phyloP scores from a whole-genome alignment of 1,140 invertebrate species.

The Drosophila arizonae region DNA sequence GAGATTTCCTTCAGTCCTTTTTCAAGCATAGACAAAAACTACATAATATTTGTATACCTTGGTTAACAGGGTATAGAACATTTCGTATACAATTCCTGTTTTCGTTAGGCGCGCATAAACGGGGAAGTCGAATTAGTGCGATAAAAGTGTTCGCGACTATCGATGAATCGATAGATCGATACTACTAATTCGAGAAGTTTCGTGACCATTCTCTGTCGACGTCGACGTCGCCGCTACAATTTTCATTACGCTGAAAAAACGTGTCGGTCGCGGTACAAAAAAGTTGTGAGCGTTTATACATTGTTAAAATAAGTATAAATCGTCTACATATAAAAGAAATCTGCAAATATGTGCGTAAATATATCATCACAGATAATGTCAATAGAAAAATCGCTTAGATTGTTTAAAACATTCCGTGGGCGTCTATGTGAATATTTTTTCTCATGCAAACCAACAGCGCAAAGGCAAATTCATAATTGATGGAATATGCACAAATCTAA shows the following conservation, averaged over 20 bases:
- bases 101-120: neutral
- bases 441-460: constrained; percentile 24
- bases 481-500: constrained; percentile 42
- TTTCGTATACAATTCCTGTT: too few species aligned
- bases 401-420: neutral
- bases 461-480: constrained; percentile 56
- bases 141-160: constrained; percentile 3
- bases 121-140: neutral
- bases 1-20: neutral
- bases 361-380: neutral
- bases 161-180: constrained; percentile 21
- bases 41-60: too few species aligned
- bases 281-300: constrained; percentile 35
- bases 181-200: constrained; percentile 45
- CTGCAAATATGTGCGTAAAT: constrained; percentile 45
- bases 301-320: constrained; percentile 38
- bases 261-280: constrained; percentile 49
- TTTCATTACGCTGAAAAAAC: constrained; percentile 57
- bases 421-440: constrained; percentile 10
- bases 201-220: constrained; percentile 37
- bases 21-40: neutral
- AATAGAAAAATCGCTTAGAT: constrained; percentile 2
- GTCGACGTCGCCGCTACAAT: constrained; percentile 48
- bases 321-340: constrained; percentile 30
- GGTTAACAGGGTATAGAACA: too few species aligned